Base-by-base conservation (phyloP, 2,797 vertebrate species). In the Manis javanica region DNA sequence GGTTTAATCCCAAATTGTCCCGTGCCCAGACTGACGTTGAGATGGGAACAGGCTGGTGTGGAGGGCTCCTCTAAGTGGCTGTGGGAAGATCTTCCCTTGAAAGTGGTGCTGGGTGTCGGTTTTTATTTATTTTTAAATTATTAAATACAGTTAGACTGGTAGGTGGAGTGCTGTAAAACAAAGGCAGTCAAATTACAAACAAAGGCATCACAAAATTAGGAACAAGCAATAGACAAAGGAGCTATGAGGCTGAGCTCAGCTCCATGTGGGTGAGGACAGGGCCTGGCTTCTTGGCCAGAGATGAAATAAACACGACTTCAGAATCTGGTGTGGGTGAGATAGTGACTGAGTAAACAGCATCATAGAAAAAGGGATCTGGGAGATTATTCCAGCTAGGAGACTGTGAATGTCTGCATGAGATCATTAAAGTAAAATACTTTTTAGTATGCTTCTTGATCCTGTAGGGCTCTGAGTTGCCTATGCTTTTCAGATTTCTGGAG, bases 401-500 rank as follows among this genome's bases (percentile, higher is more conserved):
- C 7, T 37, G 71, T 59, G 75, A 61, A 49, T 75, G 64, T 49
- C 75, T 55, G 39, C 14, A 0, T 1, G 64, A 59, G n/a, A 21
- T 51, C 23, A 13, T 81, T 57, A 16, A 57, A 72, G 37, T 49
- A 29, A 29, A 21, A 31, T 0, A 4, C 9, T 83, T 68, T 34
- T 31, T 3, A 31, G 14, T 1, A 1, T 26, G 72, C 37, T 63
- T 51, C 68, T 90, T n/a, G 1, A 29, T 51, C 34, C 4, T 55
- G 46, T 42, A 34, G 37, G 75, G 57, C 81, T 61, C 66, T 2
- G 16, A 4, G 61, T n/a, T 42, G 23, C 61, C 42, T 9, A 1
- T 4, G 39, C 96, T 75, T 37, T 78, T 90, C 53, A 7, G 69
- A 23, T 29, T 55, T 64, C 85, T 23, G 71, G 57, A 53, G 49